Base-by-base conservation (phyloP, 37 sponge, comb jelly and placozoan species). In the Halisarca cf. caerulea region DNA sequence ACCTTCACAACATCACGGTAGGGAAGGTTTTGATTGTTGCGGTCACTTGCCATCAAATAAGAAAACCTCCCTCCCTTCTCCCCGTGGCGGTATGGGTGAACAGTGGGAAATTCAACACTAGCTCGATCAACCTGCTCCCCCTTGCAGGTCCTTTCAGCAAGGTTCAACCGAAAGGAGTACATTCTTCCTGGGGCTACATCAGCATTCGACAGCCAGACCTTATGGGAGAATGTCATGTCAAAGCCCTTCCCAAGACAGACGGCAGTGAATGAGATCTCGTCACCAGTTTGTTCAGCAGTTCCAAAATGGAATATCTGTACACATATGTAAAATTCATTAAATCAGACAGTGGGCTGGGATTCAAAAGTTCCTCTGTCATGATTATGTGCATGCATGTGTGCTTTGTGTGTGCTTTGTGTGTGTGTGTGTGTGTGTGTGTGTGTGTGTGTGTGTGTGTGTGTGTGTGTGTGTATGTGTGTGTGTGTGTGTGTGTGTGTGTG, bases 1-100 rank as follows among this genome's bases (percentile, higher is more conserved):
- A 96, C 96, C 94, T 96, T 96, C 27, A 96, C 89, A 27, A 96
- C 84, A 82, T 96, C 96, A 80, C 94, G 90, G 60, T 93, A 96
- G 0, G 96, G 96, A 23, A 96, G 78, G 24, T 91, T 91, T 42
- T 84, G 73, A 8, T 86, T 87, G 27, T 90, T 74, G 11, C 94
- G 78, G 60, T 96, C 96, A 86, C 93, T 93, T 30, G 94, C 93
- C 96, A 96, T 96, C 58, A 96, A 81, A 80, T 96, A 96, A 0
- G 89, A 90, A 89, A 89, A 96, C 5, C 91, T 66, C 0, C 82
- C 41, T 37, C 84, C 83, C 18, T 59, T 34, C 33, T 75, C 80
- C 0, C 94, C 91, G 86, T 96, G 93, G 42, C 86, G 59, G 70
- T 90, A 94, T 0, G 94, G 94, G 39, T 94, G 91, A 2, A 71